phyloP scores from a whole-genome alignment of 2,888 invertebrate genomes.

The Mythimna albipuncta region DNA sequence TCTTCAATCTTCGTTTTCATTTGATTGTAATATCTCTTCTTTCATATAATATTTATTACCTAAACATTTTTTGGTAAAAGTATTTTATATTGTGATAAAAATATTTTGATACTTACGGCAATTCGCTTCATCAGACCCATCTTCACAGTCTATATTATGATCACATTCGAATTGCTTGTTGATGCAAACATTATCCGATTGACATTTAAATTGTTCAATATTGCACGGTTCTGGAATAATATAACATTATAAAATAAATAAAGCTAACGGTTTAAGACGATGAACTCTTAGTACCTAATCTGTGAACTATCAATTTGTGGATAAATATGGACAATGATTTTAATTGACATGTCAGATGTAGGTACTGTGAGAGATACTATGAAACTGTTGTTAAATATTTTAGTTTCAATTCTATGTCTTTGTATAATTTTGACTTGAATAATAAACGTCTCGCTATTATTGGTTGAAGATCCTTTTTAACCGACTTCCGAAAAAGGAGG shows the following conservation, averaged over 20 bases:
- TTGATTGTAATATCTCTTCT: background rate
- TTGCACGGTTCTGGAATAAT: slow-evolving; percentile 41
- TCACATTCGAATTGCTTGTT: slow-evolving; percentile 92
- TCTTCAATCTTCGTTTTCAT: background rate
- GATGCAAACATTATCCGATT: slow-evolving; percentile 91
- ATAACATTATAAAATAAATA: background rate
- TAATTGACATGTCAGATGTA: no score
- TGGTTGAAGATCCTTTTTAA: background rate
- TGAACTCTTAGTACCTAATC: background rate
- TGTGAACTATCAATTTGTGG: background rate
- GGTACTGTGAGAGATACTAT: background rate
- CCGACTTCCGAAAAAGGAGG: no score
- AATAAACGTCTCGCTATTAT: background rate
- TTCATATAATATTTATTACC: no score
- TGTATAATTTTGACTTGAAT: background rate
- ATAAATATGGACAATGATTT: background rate
- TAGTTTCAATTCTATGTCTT: no score
- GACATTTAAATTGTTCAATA: slow-evolving; percentile 74
- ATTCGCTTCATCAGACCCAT: slow-evolving; percentile 91
- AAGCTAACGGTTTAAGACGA: background rate
- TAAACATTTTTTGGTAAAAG: background rate
- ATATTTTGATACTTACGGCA: slow-evolving; percentile 83
- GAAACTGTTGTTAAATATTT: background rate
- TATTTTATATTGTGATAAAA: background rate
- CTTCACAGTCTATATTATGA: slow-evolving; percentile 89